A percentile compares a stretch with the other conserved stretches of the same genome.
Evolutionary conservation across 2,113 vertebrate species (phyloP).

Genomic region (Apaloderma vittatum): DNA sequence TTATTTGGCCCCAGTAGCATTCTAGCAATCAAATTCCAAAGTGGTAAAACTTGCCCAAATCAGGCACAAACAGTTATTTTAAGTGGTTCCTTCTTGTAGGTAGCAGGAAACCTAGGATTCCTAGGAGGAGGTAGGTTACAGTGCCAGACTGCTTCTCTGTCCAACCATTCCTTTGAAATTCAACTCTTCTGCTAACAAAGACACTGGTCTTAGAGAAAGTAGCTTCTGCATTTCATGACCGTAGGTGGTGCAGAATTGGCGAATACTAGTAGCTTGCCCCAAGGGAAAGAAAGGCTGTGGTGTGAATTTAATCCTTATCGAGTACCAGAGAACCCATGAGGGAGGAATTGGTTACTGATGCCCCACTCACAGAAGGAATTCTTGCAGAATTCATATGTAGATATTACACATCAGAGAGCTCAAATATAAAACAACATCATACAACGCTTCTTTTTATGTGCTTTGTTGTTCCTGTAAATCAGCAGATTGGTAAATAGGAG

Average conservation of each 20-base stretch:
- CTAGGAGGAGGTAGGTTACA: neutral
- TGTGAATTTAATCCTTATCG: neutral
- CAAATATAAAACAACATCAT: neutral
- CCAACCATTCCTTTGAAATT: neutral
- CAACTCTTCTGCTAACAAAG: neutral
- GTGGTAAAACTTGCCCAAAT: neutral
- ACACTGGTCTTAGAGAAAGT: neutral
- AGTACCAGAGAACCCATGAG: neutral
- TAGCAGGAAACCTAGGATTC: neutral
- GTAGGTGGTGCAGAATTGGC: neutral
- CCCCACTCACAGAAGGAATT: neutral
- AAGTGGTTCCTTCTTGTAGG: neutral
- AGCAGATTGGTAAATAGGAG: neutral
- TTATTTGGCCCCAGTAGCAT: neutral
- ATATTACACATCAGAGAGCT: neutral
- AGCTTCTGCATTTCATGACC: neutral
- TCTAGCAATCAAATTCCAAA: neutral
- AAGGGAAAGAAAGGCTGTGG: neutral
- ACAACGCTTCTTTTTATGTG: neutral
- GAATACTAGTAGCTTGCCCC: neutral
- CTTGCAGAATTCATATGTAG: neutral
- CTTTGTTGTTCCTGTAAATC: neutral
- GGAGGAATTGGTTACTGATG: neutral
- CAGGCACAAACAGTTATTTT: neutral
- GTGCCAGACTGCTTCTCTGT: neutral